Percentiles rank a stretch among this genome's conserved stretches.
These are phyloP conservation scores for Nematopogon swammerdamellus DNA, from an alignment of 2,888 invertebrate genomes.

Conservation along the genomic window DNA sequence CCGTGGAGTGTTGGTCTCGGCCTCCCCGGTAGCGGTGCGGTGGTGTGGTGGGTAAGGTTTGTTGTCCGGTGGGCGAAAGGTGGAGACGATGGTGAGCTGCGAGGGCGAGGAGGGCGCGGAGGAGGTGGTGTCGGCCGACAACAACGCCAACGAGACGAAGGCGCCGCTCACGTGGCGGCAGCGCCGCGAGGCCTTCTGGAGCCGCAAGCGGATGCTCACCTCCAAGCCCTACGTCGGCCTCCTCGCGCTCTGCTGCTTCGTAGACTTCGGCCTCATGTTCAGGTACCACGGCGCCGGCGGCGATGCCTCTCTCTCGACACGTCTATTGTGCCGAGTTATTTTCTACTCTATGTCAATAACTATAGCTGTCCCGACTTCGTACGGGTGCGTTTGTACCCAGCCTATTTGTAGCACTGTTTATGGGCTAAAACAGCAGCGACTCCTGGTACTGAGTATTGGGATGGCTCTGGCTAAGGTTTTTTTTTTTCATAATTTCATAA, in stretches of 20 bases:
- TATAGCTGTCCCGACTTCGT: too few relatives aligned
- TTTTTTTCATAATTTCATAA: too few relatives aligned
- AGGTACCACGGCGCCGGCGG: slow-evolving; percentile 42
- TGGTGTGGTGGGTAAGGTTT: too few relatives aligned
- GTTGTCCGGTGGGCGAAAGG: too few relatives aligned
- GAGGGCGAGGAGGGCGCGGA: slow-evolving; percentile 31
- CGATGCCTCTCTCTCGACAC: background rate
- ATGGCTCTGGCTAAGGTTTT: too few relatives aligned
- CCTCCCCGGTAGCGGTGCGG: too few relatives aligned
- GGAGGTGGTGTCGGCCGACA: slow-evolving; percentile 39
- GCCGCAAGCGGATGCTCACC: slow-evolving; percentile 45
- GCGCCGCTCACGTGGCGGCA: slow-evolving; percentile 36
- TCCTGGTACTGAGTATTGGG: too few relatives aligned
- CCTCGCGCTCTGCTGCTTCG: slow-evolving; percentile 52
- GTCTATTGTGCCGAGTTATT: background rate
- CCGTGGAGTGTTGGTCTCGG: too few relatives aligned
- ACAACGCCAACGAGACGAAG: slow-evolving; percentile 45
- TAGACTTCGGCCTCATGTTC: slow-evolving; percentile 61
- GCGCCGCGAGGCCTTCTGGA: slow-evolving; percentile 44
- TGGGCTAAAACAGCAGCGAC: too few relatives aligned
- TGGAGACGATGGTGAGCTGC: slow-evolving; percentile 45
- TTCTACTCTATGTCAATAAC: background rate
- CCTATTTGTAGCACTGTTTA: too few relatives aligned
- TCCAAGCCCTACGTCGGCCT: slow-evolving; percentile 52
- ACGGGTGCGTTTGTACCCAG: too few relatives aligned